phyloP scores from a whole-genome alignment of 2,888 invertebrate genomes.

The Macroteleia sp. region DNA sequence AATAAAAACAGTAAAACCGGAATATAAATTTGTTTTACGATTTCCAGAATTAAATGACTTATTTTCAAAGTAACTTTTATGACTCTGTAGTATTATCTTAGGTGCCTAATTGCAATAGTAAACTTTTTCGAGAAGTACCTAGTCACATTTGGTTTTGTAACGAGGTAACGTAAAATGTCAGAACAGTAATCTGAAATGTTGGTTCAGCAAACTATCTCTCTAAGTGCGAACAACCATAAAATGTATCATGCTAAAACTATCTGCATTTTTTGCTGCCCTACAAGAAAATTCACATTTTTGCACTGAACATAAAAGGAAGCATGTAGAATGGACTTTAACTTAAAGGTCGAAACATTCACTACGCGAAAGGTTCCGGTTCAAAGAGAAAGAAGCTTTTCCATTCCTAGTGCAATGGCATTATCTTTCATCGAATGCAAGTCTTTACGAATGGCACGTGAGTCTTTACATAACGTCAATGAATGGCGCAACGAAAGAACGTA shows the following conservation, averaged over 20 bases:
- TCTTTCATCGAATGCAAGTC: constrained; percentile 6
- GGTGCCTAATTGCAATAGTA: no score
- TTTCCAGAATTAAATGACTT: no score
- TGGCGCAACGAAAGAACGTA: not conserved
- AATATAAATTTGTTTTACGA: no score
- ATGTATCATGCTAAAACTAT: constrained; percentile 17
- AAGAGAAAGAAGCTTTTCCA: constrained; percentile 18
- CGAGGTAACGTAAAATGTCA: constrained; percentile 6
- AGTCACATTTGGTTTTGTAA: not conserved
- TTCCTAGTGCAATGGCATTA: constrained; percentile 20
- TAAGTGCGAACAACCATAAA: constrained; percentile 9
- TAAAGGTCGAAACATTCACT: constrained; percentile 4
- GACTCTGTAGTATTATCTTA: no score
- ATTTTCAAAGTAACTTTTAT: no score
- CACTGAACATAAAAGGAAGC: not conserved
- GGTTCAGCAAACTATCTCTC: no score
- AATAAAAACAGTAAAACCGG: no score
- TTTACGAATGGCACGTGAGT: constrained; percentile 8
- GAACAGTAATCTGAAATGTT: no score
- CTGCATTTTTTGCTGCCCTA: not conserved
- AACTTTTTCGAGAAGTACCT: no score
- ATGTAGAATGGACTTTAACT: not conserved
- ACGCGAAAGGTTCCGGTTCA: not conserved
- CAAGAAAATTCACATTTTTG: not conserved
- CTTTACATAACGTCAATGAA: constrained; percentile 9